Base-by-base conservation (phyloP, 2,888 invertebrate genomes). In the Holacanthella duospinosa region DNA sequence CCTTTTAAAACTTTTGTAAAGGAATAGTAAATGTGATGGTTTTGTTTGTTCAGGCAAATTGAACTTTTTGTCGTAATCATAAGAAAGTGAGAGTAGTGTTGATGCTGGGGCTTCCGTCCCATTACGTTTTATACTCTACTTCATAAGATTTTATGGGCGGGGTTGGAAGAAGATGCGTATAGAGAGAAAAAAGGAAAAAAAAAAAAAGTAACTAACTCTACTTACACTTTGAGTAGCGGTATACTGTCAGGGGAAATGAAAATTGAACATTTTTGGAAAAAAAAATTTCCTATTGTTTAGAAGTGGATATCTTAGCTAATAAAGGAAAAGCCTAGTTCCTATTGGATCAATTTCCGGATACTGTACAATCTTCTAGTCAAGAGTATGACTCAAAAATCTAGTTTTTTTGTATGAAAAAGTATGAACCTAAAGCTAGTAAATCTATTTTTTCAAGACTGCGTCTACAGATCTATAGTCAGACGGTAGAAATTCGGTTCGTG, bases 11-110 rank as follows among this genome's bases (percentile, higher is more conserved):
- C 48, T 48, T 48, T 48, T 21, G 19, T 48, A 48, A 48, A 9
- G 48, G 48, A 48, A 48, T 48, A 48, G 19, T 9, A 48, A 48
- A 48, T 48, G 48, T 48, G 48, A 48, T 48, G 48, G 48, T 48
- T 48, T 48, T 36, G 36, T 36, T 48, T 48, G 48, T 48, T n/a
- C n/a, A 36, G 36, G 36, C 4, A 48, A 48, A 48, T 48, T 48
- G 19, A 9, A 48, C 19, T 48, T 48, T 48, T 48, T 48, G 36
- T 36, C 36, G 36, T 36, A 36, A 36, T 16, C 6, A 36, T 4
- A 4, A 48, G 48, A 48, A 48, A 48, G 48, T 48, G 21, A 48
- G 48, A 48, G 48, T 48, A 16, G 36, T 36, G 48, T 48, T 48
- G 48, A 48, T 48, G 48, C 48, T 16, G 48, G 48, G 6, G 6